Evolutionary conservation across 2,113 vertebrate species (phyloP).

Genomic region (Anas platyrhynchos): DNA sequence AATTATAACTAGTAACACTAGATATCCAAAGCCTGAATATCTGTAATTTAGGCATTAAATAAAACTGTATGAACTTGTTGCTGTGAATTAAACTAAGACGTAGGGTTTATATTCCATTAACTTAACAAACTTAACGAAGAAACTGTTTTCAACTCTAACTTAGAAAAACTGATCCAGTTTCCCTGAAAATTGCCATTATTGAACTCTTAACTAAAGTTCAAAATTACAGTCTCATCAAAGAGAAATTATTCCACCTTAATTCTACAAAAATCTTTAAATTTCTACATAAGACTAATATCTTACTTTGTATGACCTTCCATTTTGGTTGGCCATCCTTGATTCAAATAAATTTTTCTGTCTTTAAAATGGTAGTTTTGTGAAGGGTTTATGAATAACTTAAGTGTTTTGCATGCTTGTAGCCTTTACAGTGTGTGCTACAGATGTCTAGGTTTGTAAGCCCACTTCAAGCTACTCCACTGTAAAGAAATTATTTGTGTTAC

Average conservation of each 20-base stretch:
- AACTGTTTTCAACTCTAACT: background rate
- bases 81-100: background rate
- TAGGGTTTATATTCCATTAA: background rate
- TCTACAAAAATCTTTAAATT: background rate
- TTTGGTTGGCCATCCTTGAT: background rate
- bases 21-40: background rate
- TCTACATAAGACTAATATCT: background rate
- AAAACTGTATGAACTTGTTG: background rate
- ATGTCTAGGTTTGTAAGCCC: background rate
- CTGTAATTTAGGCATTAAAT: background rate
- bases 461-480: background rate
- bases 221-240: background rate
- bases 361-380: conserved; percentile 5
- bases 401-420: background rate
- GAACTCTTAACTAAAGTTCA: background rate
- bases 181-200: background rate
- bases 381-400: background rate
- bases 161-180: background rate
- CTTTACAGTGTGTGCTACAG: background rate
- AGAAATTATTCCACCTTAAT: background rate
- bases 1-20: background rate
- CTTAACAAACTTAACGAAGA: background rate
- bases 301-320: background rate
- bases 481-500: background rate
- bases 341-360: background rate